A percentile compares a stretch with the other conserved stretches of the same genome.
Conservation (phyloP, 2,113 vertebrate genomes). For the Thunnus thynnus region DNA sequence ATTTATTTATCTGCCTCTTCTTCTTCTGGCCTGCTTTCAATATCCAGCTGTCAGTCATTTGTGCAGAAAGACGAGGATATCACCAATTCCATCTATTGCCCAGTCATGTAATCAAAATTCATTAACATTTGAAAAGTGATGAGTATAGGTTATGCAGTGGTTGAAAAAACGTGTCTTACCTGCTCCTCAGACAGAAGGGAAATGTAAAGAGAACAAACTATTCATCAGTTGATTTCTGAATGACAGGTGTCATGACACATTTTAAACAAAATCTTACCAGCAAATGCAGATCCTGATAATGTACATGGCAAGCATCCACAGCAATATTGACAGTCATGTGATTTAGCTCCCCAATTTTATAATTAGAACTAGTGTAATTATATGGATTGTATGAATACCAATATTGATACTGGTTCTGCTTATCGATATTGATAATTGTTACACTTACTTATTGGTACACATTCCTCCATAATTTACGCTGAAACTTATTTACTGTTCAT, state of each 20-base stretch:
- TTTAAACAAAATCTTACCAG: not conserved
- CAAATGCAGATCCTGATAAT: not conserved
- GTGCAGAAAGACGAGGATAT: conserved; percentile 55
- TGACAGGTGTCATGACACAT: not conserved
- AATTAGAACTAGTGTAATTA: not conserved
- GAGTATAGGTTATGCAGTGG: conserved; percentile 33
- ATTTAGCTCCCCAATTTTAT: not conserved
- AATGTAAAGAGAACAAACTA: not conserved
- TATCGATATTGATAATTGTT: not conserved
- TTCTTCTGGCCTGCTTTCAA: conserved; percentile 37
- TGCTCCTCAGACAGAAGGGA: not conserved
- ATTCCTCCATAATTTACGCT: not conserved
- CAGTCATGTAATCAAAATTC: conserved; percentile 63
- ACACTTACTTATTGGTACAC: not conserved
- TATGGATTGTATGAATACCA: not conserved
- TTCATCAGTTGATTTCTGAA: not conserved
- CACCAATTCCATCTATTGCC: conserved; percentile 61
- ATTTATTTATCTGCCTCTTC: conserved; percentile 79
- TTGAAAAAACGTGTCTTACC: not conserved
- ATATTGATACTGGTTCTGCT: not conserved
- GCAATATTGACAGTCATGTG: not conserved
- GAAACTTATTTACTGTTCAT: no score
- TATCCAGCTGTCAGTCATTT: conserved; percentile 65
- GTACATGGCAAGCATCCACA: not conserved
- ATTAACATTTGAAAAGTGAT: conserved; percentile 71